phyloP scores from a whole-genome alignment of 1,140 invertebrate genomes.

The Cepaea nemoralis region DNA sequence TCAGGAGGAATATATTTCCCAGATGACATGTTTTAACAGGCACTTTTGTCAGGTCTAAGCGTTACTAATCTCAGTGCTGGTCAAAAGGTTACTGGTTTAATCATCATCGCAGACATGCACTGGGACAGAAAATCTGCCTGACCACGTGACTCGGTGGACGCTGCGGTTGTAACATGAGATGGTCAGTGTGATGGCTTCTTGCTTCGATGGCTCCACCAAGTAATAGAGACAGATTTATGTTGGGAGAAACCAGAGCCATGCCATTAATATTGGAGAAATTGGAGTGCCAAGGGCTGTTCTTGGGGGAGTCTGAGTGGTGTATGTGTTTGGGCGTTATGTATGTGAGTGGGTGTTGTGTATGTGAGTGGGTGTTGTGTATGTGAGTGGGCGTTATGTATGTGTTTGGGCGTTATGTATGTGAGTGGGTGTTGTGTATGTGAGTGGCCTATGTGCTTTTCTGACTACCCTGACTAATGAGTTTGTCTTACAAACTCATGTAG shows the following conservation, averaged over 20 bases:
- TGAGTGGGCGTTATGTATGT: too few relatives aligned
- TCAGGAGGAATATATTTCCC: not conserved
- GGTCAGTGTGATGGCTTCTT: not conserved
- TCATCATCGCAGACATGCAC: not conserved
- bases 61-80: slow-evolving; percentile 1
- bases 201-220: not conserved
- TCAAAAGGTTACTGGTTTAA: not conserved
- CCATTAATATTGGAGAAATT: too few relatives aligned
- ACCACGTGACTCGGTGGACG: not conserved
- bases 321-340: too few relatives aligned
- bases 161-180: not conserved
- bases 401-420: too few relatives aligned
- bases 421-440: too few relatives aligned
- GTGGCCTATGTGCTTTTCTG: too few relatives aligned
- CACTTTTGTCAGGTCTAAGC: not conserved
- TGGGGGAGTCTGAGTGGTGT: too few relatives aligned
- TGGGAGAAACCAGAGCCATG: not conserved
- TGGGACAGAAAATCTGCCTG: not conserved
- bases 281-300: too few relatives aligned
- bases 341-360: too few relatives aligned
- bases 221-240: not conserved
- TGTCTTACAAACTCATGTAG: too few relatives aligned
- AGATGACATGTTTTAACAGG: not conserved
- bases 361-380: too few relatives aligned
- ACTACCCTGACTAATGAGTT: too few relatives aligned